Base-by-base conservation (phyloP, 2,113 vertebrate genomes). In the Penelope pileata region DNA sequence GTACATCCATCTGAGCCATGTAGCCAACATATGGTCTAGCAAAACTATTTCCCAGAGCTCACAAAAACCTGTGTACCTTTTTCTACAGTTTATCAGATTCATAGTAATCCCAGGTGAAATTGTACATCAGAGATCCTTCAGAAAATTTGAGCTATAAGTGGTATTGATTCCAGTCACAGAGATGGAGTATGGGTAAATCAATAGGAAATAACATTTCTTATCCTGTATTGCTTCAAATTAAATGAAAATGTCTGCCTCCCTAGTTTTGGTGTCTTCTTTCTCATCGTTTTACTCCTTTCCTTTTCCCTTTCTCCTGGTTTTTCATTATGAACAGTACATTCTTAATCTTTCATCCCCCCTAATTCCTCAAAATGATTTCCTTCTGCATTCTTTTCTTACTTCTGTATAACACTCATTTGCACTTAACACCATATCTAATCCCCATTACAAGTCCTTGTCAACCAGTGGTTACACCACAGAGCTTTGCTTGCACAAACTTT, bases 361-460 rank as follows among this genome's bases (percentile, higher is more conserved):
- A 43, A 50, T 4, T 58, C 0, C 0, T 47, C 42, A 38, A 9
- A 54, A 45, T 21, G 30, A 24, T 51, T 5, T 38, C 16, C 26
- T 76, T 36, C 8, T 50, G 22, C 27, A 12, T 64, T 15, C 17
- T 79, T 70, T 70, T 36, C 34, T 82, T 42, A 23, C 9, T 64
- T 83, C 11, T 30, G 10, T 75, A 64, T 38, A 91, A 72, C 23
- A 30, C 10, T 81, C 27, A 50, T 30, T 83, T 43, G 51, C 14
- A 27, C 34, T 83, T 83, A 16, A 29, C 6, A 40, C 16, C 23
- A 43, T 27, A 13, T 10, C 6, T 88, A 3, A 34, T 69, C 16
- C 13, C 22, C 0, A 0, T 22, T 36, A 34, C 8, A 16, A 68
- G 18, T 54, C 10, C 22, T 43, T 48, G 15, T 36, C 45, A 64